A percentile compares a stretch with the other conserved stretches of the same genome.
These are phyloP conservation scores for Neopelma chrysocephalum DNA, from an alignment of 2,797 vertebrate genomes.

Conservation along the genomic window DNA sequence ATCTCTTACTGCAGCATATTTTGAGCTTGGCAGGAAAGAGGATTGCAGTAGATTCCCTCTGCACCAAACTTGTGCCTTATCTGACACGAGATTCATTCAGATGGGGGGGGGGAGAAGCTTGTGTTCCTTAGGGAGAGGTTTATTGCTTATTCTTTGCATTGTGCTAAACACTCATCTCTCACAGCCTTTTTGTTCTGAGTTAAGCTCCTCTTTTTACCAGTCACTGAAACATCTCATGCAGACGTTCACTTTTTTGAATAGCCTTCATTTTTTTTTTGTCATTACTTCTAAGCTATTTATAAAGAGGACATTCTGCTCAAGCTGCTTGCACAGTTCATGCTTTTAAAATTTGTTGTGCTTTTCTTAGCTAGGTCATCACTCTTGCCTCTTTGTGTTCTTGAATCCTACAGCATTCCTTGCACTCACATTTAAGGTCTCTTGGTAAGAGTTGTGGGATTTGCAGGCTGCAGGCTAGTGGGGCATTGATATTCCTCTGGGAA, in stretches of 20 bases:
- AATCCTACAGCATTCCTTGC: not conserved
- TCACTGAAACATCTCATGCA: not conserved
- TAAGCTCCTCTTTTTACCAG: not conserved
- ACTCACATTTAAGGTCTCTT: not conserved
- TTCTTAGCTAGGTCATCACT: not conserved
- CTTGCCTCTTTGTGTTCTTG: not conserved
- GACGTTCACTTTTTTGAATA: not conserved
- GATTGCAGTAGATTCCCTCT: conserved; percentile 56
- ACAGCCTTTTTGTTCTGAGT: not conserved
- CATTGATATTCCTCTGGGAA: not conserved
- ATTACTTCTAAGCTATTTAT: not conserved
- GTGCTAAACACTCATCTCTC: not conserved
- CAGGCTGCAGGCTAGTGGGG: not conserved
- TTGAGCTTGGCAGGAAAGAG: conserved; percentile 51
- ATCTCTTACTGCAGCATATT: conserved; percentile 32
- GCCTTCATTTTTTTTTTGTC: not conserved
- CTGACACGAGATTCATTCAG: not conserved
- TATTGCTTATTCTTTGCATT: not conserved
- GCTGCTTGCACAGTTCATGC: not conserved
- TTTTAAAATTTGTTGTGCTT: not conserved
- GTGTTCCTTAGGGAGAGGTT: not conserved
- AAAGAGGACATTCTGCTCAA: not conserved
- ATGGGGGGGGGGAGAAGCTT: not conserved
- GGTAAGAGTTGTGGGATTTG: not conserved
- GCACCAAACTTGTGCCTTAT: conserved; percentile 21